Base-by-base conservation (phyloP, 2,113 vertebrate species). In the Garra rufa region DNA sequence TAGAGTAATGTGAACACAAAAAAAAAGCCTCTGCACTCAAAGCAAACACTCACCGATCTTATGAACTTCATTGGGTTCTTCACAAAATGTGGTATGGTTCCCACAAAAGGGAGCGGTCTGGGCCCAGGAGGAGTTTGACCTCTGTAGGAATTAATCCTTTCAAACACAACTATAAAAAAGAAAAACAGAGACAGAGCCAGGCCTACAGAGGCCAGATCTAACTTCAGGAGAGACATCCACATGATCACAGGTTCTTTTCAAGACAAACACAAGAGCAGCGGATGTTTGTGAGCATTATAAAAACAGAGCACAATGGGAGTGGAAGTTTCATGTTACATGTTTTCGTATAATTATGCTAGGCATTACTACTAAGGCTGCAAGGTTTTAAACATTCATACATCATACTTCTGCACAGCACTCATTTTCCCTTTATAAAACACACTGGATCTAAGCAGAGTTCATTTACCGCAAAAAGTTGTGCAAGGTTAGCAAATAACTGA, bases 51-150 rank as follows among this genome's bases (percentile, higher is more conserved):
- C 46, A 86, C 88, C 61, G 46, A 55, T 80, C 21, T 81, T 2
- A 81, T 38, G 15, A 46, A 50, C 19, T 46, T 52, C 52, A 86
- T 4, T 19, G 76, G 84, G 3, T 87, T n/a, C 65, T 63, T 85
- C 26, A 83, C 8, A 3, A 87, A 43, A 21, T 85, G 41, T 2
- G 77, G 52, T 3, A 87, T 0, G 34, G 76, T 88, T 28, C 89
- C 89, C 10, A 85, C 14, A 14, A 90, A 85, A 13, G 80, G 84
- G 17, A 88, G 44, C 3, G 87, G 86, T 65, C 17, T 85, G 55
- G 87, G 89, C 7, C 86, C 89, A 9, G 84, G 87, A 50, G 89
- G 89, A 80, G 8, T n/a, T 8, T 24, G 69, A 59, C 43, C 63
- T 83, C 34, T 81, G 2, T 13, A 41, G 19, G 76, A 86, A 34